Evolutionary conservation across 1,140 invertebrate species (phyloP).

Genomic region (Eciton burchellii): DNA sequence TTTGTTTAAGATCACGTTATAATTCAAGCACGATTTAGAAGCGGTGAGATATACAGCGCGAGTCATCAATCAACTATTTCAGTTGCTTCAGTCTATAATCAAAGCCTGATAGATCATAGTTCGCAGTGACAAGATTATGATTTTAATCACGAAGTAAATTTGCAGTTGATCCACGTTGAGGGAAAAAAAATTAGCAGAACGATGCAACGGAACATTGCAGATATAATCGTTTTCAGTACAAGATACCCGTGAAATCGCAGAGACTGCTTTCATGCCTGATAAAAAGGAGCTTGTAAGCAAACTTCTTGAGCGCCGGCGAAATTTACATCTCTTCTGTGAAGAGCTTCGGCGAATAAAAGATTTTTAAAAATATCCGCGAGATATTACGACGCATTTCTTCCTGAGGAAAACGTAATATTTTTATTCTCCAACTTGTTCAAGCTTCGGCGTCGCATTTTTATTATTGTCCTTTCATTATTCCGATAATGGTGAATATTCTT

Average conservation of each 20-base stretch:
- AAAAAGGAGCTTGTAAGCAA: constrained; percentile 9
- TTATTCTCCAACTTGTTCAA: too few species aligned
- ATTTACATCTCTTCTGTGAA: constrained; percentile 15
- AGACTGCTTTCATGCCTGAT: constrained; percentile 3
- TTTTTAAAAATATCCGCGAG: too few species aligned
- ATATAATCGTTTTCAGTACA: background rate
- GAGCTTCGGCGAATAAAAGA: too few species aligned
- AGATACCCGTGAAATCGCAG: constrained; percentile 1
- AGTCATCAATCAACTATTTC: background rate
- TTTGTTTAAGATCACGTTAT: background rate
- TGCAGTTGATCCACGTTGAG: background rate
- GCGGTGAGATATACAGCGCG: background rate
- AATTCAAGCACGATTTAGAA: background rate
- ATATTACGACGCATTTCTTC: too few species aligned
- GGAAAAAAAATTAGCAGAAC: too few species aligned
- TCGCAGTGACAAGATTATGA: constrained; percentile 4
- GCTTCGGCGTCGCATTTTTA: too few species aligned
- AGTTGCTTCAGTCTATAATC: background rate
- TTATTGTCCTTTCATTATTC: too few species aligned
- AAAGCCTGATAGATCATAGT: constrained; percentile 26
- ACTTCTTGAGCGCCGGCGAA: background rate
- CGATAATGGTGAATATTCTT: too few species aligned
- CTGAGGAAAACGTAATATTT: too few species aligned
- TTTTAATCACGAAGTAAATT: too few species aligned
- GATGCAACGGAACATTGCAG: constrained; percentile 1